These are phyloP conservation scores for Neodon shergylaensis DNA, from an alignment of 2,113 vertebrate genomes.

Conservation along the genomic window DNA sequence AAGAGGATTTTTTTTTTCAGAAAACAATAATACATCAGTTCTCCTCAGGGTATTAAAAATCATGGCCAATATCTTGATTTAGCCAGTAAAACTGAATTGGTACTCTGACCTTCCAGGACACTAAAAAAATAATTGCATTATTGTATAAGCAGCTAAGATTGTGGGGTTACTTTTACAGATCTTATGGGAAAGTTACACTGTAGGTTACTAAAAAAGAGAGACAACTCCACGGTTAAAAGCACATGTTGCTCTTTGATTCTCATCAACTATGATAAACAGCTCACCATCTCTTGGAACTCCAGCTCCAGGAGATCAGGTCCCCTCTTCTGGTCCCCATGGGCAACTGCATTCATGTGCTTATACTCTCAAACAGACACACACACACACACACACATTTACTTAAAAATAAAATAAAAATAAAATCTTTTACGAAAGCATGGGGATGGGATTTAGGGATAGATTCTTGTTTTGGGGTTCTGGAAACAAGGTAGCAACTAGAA, in stretches of 20 bases:
- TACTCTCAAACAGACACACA: background rate
- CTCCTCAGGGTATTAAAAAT: background rate
- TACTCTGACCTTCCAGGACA: background rate
- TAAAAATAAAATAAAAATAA: background rate
- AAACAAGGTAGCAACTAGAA: background rate
- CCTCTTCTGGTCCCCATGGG: background rate
- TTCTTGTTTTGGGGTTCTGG: background rate
- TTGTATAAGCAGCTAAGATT: background rate
- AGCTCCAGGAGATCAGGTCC: too few species aligned
- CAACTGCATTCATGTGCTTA: background rate
- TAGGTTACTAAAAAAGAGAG: background rate
- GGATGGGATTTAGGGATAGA: background rate
- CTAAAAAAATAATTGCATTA: background rate
- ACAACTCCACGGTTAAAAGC: too few species aligned
- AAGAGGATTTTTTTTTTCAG: background rate
- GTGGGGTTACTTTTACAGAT: background rate
- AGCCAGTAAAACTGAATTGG: background rate
- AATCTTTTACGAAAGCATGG: background rate
- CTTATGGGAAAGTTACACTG: background rate
- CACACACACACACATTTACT: background rate
- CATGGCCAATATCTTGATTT: background rate
- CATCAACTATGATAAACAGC: background rate
- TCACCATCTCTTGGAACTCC: background rate
- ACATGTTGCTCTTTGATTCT: background rate
- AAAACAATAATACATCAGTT: background rate